phyloP scores from a whole-genome alignment of 2,888 invertebrate genomes.

The Nomada goodeniana region DNA sequence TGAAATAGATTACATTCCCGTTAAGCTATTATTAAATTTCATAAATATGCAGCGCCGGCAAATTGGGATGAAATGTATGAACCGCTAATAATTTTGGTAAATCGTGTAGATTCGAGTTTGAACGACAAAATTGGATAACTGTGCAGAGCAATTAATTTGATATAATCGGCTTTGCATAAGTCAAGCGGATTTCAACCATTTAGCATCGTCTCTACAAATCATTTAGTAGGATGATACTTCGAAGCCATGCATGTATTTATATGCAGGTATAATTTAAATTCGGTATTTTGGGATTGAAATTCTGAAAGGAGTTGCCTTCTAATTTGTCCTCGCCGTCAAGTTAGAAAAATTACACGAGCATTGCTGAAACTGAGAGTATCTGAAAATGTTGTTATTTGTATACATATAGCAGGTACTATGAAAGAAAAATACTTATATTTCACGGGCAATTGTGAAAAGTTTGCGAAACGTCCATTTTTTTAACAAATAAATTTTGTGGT shows the following conservation, averaged over 20 bases:
- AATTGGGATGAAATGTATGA: constrained; percentile 8
- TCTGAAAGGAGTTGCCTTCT: too few species aligned
- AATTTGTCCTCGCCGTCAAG: too few species aligned
- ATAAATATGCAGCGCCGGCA: not conserved
- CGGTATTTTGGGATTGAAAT: too few species aligned
- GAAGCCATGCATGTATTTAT: not conserved
- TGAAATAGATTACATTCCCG: not conserved
- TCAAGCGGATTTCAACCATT: constrained; percentile 31
- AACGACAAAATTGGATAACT: constrained; percentile 36
- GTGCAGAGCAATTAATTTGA: constrained; percentile 44
- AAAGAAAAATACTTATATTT: too few species aligned
- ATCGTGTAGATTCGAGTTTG: constrained; percentile 21
- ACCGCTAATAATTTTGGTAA: constrained; percentile 31
- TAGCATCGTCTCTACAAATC: constrained; percentile 23
- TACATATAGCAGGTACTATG: too few species aligned
- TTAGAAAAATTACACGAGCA: too few species aligned
- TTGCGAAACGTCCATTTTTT: too few species aligned
- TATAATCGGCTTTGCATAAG: constrained; percentile 53
- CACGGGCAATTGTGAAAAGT: too few species aligned
- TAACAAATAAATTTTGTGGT: too few species aligned
- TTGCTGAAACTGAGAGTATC: too few species aligned
- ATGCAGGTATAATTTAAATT: too few species aligned
- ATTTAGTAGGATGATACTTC: constrained; percentile 17
- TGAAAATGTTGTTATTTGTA: too few species aligned
- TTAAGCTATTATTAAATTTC: not conserved